phyloP scores from a whole-genome alignment of 2,797 vertebrate species.

The Anas bahamensis region DNA sequence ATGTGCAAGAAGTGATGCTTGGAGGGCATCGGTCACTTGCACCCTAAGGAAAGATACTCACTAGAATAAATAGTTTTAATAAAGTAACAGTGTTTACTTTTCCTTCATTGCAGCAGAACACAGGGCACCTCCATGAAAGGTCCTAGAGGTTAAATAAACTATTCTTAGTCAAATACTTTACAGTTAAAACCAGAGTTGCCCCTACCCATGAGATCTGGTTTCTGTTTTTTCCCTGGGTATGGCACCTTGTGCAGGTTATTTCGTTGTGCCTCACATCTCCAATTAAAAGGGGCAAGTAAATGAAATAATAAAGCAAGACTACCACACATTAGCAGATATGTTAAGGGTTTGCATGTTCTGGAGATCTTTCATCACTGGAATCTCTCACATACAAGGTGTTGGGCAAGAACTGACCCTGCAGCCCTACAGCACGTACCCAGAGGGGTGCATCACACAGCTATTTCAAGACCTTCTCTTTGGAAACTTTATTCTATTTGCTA shows the following conservation, averaged over 20 bases:
- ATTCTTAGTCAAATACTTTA: slow-evolving; percentile 24
- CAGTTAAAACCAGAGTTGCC: background rate
- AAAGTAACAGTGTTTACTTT: slow-evolving; percentile 46
- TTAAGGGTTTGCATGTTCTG: background rate
- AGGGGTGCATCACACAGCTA: background rate
- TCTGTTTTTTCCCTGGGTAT: background rate
- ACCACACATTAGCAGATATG: background rate
- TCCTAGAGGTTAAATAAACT: slow-evolving; percentile 60
- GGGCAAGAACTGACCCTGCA: background rate
- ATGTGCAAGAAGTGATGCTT: background rate
- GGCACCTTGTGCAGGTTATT: background rate
- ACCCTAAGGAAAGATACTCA: background rate
- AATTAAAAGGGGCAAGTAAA: background rate
- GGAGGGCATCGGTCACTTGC: background rate
- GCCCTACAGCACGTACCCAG: background rate
- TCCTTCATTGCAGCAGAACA: slow-evolving; percentile 15
- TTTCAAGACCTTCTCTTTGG: background rate
- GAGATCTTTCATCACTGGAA: background rate
- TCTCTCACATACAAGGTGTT: background rate
- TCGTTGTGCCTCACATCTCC: background rate
- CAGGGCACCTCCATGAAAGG: slow-evolving; percentile 18
- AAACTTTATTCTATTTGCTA: background rate
- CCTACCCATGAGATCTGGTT: background rate
- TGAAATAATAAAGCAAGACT: background rate
- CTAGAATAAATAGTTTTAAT: slow-evolving; percentile 28